Evolutionary conservation across 2,888 invertebrate genomes (phyloP).

Genomic region (Caprella mutica): DNA sequence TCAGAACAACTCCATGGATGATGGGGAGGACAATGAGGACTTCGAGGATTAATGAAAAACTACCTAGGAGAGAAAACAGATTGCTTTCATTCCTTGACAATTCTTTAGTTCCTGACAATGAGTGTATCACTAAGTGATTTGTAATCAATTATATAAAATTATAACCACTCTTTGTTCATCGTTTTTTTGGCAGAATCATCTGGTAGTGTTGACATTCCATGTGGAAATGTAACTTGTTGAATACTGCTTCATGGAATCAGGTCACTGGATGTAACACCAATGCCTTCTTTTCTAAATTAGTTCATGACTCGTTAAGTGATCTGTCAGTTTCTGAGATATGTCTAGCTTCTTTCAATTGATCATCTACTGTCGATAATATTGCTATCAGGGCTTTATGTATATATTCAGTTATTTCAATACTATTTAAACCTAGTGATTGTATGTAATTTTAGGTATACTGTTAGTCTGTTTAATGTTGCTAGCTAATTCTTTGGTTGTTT

Average conservation of each 20-base stretch:
- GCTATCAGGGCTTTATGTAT: neutral
- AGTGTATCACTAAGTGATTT: neutral
- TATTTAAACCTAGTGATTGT: neutral
- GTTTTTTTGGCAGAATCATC: no score
- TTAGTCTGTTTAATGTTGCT: neutral
- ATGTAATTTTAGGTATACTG: neutral
- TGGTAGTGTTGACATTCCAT: no score
- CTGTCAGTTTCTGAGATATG: no score
- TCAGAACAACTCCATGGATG: conserved; percentile 8
- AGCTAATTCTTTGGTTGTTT: neutral
- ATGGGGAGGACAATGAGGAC: conserved; percentile 18
- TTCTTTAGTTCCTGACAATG: neutral
- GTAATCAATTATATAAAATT: neutral
- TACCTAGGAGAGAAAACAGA: neutral
- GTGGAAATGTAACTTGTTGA: no score
- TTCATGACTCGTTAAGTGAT: no score
- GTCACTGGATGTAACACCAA: no score
- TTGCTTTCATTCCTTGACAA: neutral
- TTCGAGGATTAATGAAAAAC: conserved; percentile 23
- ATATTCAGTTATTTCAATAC: neutral
- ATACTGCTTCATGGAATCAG: no score
- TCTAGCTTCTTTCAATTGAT: no score
- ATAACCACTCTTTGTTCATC: neutral
- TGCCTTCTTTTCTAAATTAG: no score
- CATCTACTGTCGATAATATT: no score